These are phyloP conservation scores for Tarsius wallacei DNA, from an alignment of 2,797 vertebrate species.

Conservation along the genomic window DNA sequence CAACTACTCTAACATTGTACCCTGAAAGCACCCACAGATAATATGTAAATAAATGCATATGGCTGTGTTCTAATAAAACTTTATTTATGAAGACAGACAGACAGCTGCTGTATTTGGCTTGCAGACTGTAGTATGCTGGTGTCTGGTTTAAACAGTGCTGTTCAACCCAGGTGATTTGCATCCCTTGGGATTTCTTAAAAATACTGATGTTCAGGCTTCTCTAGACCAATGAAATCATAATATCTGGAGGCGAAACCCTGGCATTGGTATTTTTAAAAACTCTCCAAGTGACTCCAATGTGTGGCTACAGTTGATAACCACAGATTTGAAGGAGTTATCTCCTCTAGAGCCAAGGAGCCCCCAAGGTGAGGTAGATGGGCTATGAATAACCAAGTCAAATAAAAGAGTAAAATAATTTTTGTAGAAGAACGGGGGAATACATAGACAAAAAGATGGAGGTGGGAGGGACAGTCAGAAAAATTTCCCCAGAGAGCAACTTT, in stretches of 20 bases:
- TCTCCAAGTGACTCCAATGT: neutral
- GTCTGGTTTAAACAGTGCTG: neutral
- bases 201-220: neutral
- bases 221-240: neutral
- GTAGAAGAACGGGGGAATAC: neutral
- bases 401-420: neutral
- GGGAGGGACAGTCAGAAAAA: neutral
- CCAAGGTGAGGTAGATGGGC: neutral
- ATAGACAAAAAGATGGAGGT: neutral
- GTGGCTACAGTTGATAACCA: neutral
- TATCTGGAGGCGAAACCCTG: neutral
- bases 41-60: neutral
- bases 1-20: neutral
- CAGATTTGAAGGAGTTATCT: neutral
- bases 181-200: neutral
- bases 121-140: neutral
- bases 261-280: neutral
- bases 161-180: neutral
- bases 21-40: neutral
- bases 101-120: neutral
- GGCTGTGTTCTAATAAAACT: slow-evolving; percentile 10
- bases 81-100: neutral
- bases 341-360: neutral
- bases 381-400: neutral
- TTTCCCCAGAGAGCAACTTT: neutral